Evolutionary conservation across 2,113 vertebrate genomes (phyloP).

Genomic region (Percina caprodes): DNA sequence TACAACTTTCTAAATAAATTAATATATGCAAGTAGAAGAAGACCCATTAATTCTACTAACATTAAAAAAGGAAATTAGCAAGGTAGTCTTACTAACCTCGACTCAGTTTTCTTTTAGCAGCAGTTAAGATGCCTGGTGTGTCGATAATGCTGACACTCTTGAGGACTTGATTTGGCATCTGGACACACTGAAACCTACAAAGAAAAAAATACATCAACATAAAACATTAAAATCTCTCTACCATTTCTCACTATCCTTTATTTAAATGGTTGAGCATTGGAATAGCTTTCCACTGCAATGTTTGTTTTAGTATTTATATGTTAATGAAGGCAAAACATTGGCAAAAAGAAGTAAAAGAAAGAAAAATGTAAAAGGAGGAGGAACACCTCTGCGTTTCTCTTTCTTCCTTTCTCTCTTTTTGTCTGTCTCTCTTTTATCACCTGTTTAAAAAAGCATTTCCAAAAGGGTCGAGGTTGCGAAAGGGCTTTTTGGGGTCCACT

Average conservation of each 20-base stretch:
- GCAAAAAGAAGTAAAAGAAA: not conserved
- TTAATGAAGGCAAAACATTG: not conserved
- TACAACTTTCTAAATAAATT: conserved; percentile 5
- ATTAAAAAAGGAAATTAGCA: not conserved
- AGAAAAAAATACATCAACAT: conserved; percentile 1
- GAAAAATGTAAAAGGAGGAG: not conserved
- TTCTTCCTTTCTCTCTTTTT: not conserved
- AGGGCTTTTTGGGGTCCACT: conserved; percentile 90
- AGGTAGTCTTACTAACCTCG: conserved; percentile 79
- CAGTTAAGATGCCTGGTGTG: conserved; percentile 90
- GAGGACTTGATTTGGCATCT: conserved; percentile 89
- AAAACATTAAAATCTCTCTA: not conserved
- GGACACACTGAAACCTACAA: conserved; percentile 89
- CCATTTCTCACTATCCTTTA: not conserved
- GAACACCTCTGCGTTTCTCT: not conserved
- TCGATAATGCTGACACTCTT: conserved; percentile 91
- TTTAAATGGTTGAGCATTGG: not conserved
- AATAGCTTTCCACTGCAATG: not conserved
- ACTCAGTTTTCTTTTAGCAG: conserved; percentile 87
- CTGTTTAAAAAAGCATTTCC: conserved; percentile 93
- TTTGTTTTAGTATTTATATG: not conserved
- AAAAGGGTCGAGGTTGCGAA: conserved; percentile 91
- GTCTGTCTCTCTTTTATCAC: conserved; percentile 78
- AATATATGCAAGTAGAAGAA: conserved; percentile 2
- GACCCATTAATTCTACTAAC: not conserved